A percentile compares a stretch with the other conserved stretches of the same genome.
Conservation (phyloP, 2,113 vertebrate genomes). For the Prochilodus magdalenae region DNA sequence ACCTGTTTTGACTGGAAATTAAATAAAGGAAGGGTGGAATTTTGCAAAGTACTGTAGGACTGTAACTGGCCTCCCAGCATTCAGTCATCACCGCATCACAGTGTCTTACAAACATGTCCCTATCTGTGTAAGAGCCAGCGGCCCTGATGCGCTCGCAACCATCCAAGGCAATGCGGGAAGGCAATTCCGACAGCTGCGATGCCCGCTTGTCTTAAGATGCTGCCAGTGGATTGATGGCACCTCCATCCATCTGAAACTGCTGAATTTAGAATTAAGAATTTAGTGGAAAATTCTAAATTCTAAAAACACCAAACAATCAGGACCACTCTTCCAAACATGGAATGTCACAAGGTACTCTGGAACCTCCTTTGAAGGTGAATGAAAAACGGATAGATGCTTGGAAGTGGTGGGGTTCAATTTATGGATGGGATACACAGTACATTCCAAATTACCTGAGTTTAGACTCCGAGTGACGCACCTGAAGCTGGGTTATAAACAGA, state of each 20-base stretch:
- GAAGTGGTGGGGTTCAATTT: conserved; percentile 64
- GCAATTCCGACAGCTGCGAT: background rate
- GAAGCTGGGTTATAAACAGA: conserved; percentile 87
- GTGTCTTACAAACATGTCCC: background rate
- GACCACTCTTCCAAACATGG: conserved; percentile 79
- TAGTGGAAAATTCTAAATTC: too few relatives aligned
- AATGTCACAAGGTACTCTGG: conserved; percentile 82
- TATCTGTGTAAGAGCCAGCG: background rate
- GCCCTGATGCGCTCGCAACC: background rate
- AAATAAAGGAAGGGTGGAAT: too few relatives aligned
- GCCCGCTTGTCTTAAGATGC: background rate
- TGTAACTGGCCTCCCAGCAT: background rate
- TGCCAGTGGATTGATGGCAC: background rate
- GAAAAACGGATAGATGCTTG: conserved; percentile 25
- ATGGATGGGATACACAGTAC: conserved; percentile 80
- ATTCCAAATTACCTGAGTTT: conserved; percentile 98
- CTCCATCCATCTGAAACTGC: conserved; percentile 15
- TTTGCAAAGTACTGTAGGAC: background rate
- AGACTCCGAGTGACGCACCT: conserved; percentile 93
- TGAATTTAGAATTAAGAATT: too few relatives aligned
- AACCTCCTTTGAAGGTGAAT: conserved; percentile 52
- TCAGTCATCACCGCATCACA: background rate
- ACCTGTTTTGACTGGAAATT: too few relatives aligned
- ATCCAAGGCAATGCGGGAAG: background rate
- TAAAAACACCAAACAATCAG: conserved; percentile 44